Conservation (phyloP, 1,140 invertebrate species). For the Aphidius ervi region DNA sequence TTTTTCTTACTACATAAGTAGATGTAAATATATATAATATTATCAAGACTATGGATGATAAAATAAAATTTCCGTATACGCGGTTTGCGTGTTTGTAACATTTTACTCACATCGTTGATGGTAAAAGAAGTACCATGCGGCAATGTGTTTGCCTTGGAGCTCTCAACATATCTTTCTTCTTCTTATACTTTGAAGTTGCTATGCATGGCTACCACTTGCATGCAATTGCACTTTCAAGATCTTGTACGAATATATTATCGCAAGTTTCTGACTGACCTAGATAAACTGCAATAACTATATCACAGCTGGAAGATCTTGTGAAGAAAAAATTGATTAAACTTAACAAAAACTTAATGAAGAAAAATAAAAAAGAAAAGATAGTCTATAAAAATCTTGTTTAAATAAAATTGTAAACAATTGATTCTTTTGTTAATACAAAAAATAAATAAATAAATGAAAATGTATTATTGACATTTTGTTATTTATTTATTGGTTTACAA, state of each 20-base stretch:
- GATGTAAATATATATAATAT: constrained; percentile 26
- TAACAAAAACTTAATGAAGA: not conserved
- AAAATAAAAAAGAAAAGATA: not conserved
- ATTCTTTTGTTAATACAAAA: not conserved
- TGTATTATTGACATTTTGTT: no score
- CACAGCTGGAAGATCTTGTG: no score
- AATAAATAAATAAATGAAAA: not conserved
- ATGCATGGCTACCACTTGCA: not conserved
- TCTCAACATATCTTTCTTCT: constrained; percentile 8
- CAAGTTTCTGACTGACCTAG: constrained; percentile 1
- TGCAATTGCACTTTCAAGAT: constrained; percentile 6
- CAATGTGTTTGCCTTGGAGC: constrained; percentile 5
- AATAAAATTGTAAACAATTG: no score
- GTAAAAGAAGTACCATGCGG: not conserved
- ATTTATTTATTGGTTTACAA: no score
- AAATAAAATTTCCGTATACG: constrained; percentile 35
- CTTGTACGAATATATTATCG: constrained; percentile 5
- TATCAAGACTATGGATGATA: constrained; percentile 18
- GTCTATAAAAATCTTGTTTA: no score
- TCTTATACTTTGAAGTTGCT: no score
- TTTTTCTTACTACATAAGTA: no score
- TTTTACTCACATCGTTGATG: constrained; percentile 15
- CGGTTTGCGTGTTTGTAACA: constrained; percentile 17
- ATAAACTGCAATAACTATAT: not conserved
- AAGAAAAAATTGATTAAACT: no score